These are phyloP conservation scores for Lacanobia wlatinum DNA, from an alignment of 2,888 invertebrate genomes.

Conservation along the genomic window DNA sequence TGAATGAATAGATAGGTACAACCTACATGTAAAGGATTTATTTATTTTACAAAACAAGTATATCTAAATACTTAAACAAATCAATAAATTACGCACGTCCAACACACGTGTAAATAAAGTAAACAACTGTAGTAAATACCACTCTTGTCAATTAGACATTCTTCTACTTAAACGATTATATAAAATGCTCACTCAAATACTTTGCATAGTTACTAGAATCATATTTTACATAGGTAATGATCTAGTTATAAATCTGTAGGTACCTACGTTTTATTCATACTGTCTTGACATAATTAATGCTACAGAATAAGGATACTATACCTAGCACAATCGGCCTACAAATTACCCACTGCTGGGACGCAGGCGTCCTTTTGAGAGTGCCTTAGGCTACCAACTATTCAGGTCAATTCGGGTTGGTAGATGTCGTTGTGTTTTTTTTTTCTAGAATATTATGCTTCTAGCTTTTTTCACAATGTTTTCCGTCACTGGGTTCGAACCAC, in stretches of 20 bases:
- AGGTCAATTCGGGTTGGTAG: too few species aligned
- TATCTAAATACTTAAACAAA: neutral
- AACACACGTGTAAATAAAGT: conserved; percentile 9
- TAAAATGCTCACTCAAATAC: conserved; percentile 7
- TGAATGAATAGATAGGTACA: too few species aligned
- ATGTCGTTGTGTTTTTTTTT: too few species aligned
- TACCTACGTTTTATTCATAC: conserved; percentile 1
- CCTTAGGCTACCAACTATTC: too few species aligned
- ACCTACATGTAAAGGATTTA: neutral
- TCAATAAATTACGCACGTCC: conserved; percentile 10
- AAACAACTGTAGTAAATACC: neutral
- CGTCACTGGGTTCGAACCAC: too few species aligned
- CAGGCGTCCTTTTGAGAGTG: too few species aligned
- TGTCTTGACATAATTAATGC: neutral
- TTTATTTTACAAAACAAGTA: neutral
- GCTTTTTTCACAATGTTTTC: too few species aligned
- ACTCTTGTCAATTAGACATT: conserved; percentile 2
- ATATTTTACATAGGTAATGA: neutral
- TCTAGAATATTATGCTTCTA: too few species aligned
- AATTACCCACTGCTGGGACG: too few species aligned
- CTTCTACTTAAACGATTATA: neutral
- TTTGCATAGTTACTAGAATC: neutral
- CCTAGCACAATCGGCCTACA: too few species aligned
- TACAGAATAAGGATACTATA: too few species aligned
- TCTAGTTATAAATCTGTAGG: neutral